These are phyloP conservation scores for Atopsyche davidsoni DNA, from an alignment of 1,140 invertebrate genomes.

Conservation along the genomic window DNA sequence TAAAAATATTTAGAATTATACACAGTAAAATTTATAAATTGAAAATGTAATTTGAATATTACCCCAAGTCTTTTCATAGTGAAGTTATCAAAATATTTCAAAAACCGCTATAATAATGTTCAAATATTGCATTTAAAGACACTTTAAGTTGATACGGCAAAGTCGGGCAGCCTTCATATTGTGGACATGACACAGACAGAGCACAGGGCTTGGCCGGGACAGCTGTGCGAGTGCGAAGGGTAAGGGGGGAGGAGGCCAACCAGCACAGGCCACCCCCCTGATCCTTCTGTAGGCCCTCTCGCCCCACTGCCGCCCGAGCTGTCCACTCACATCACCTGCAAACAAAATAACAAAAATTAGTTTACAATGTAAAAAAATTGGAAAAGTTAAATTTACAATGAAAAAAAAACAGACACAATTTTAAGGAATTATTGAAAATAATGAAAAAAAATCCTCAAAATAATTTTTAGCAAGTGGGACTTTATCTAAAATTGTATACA, in stretches of 20 bases:
- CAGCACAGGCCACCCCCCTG: constrained; percentile 9
- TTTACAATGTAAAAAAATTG: too few species aligned
- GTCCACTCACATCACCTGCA: constrained; percentile 30
- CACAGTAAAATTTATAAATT: too few species aligned
- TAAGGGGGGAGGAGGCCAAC: constrained; percentile 9
- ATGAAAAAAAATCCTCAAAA: too few species aligned
- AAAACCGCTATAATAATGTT: background rate
- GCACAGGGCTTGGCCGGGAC: constrained; percentile 21
- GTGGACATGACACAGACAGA: constrained; percentile 23
- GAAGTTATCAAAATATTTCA: background rate
- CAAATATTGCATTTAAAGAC: constrained; percentile 26
- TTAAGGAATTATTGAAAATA: too few species aligned
- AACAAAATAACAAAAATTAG: too few species aligned
- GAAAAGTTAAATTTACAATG: too few species aligned
- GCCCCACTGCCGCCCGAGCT: constrained; percentile 19
- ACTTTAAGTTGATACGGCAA: constrained; percentile 11
- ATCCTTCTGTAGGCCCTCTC: background rate
- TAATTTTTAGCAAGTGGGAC: too few species aligned
- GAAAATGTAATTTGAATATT: too few species aligned
- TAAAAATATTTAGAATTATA: too few species aligned
- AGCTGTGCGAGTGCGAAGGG: constrained; percentile 18
- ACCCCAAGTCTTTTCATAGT: too few species aligned
- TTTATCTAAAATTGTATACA: too few species aligned
- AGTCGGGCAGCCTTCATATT: constrained; percentile 13
- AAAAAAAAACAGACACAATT: too few species aligned